Evolutionary conservation across 37 sponge, comb jelly and placozoan species (phyloP), one percentile per base, ranked within the genome.

Genomic region (Dysidea cf. avara): DNA sequence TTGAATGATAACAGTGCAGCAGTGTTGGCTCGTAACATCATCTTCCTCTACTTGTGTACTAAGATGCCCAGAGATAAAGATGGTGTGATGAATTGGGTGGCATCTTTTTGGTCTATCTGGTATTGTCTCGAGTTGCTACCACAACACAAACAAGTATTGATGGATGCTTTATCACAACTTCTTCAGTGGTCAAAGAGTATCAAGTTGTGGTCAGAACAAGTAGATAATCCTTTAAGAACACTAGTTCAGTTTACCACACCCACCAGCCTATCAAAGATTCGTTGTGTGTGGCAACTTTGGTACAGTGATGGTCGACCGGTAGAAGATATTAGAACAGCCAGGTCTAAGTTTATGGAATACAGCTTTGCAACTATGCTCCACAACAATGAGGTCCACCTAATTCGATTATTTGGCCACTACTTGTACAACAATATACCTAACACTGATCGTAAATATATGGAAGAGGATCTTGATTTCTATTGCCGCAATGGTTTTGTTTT

Each of bases 51-150:
- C 51, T 43, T 73, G 50, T 54, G 58, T 38, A 14, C 73, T 32
- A 33, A 60, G 24, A 59, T 60, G 13, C 66, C 61, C 0, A 51
- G 56, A 18, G 68, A 55, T 11, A 24, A 38, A 26, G 35, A 55
- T 18, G 57, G 14, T 9, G 46, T 43, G 46, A 43, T 43, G 46
- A 34, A 81, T 25, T 74, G 74, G 82, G 24, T 81, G 2, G 34
- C 73, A 17, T 31, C 67, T 12, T n/a, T 81, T n/a, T 81, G 82
- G 82, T 31, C 82, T 1, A 65, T 81, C 16, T 81, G 82, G 82
- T 81, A 66, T 57, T 66, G 75, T 48, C 74, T 65, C 24, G 75
- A 81, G 46, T 46, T 81, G 7, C 65, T 63, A 9, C 68, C 82
- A 40, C 34, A 35, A 29, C 82, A 81, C 51, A 47, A 56, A 14